Evolutionary conservation across 2,113 vertebrate genomes (phyloP), one percentile per base, ranked within the genome.

Genomic region (Sturnus vulgaris): DNA sequence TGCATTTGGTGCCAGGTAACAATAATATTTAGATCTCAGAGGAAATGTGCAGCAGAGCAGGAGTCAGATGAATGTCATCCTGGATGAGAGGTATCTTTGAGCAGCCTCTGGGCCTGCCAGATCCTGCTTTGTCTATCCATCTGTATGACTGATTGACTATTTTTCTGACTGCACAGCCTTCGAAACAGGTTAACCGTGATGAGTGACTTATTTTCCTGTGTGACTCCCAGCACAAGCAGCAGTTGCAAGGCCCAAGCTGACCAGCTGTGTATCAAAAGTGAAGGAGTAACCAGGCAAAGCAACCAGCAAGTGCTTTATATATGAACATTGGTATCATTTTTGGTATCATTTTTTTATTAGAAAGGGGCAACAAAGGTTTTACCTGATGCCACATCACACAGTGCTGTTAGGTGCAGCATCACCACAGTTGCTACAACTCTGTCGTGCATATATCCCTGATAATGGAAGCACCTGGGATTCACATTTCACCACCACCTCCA

Each of bases 401-500:
- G 0, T 3, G 5, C 5, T 27, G 44, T 46, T 15, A 24, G 16
- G 30, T 33, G 64, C 30, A 81, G 59, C 55, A 69, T 15, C 68
- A 3, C 64, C 31, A 19, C 44, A 57, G 78, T 30, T 47, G 21
- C 82, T 55, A 2, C 50, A 70, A 5, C 22, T 66, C 53, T 28
- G 40, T 20, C 5, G 3, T 5, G 25, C 30, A 5, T 17, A 5
- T 17, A 20, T 35, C 37, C 56, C 52, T 55, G 49, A 37, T 20
- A 22, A 80, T 37, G 63, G 15, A 30, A 73, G 37, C 23, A 27
- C 10, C 44, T 30, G 35, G 18, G 17, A 55, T 55, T 55, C 57
- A 49, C 0, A 0, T 28, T 39, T 24, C 3, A 2, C 35, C 0
- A 0, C 23, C 68, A 80, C 77, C 50, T 80, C 39, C 25, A 35